Evolutionary conservation across 2,888 invertebrate species (phyloP).

Genomic region (Petrolisthes manimaculis): DNA sequence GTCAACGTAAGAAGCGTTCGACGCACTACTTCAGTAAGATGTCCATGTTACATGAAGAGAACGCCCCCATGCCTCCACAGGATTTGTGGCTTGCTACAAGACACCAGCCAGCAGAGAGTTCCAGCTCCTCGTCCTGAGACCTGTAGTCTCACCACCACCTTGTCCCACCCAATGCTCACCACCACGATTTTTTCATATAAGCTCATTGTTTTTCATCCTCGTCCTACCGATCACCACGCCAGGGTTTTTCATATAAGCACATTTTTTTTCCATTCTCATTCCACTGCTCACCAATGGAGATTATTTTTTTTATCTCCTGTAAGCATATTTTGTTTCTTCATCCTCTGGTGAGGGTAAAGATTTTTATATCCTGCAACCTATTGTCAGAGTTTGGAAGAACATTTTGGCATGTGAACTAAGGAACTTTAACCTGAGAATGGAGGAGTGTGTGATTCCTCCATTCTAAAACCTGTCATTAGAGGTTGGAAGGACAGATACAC

Average conservation of each 20-base stretch:
- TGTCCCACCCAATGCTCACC: not conserved
- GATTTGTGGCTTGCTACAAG: constrained; percentile 7
- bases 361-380: too few relatives aligned
- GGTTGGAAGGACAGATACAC: too few relatives aligned
- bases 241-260: not conserved
- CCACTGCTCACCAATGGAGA: not conserved
- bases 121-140: constrained; percentile 42
- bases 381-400: too few relatives aligned
- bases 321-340: too few relatives aligned
- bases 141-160: not conserved
- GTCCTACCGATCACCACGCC: not conserved
- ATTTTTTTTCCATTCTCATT: not conserved
- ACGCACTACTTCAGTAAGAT: constrained; percentile 74
- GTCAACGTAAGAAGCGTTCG: constrained; percentile 67
- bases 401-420: too few relatives aligned
- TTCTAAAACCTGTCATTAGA: too few relatives aligned
- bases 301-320: too few relatives aligned
- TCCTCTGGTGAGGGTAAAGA: too few relatives aligned
- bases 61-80: constrained; percentile 78
- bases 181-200: not conserved
- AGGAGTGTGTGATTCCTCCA: too few relatives aligned
- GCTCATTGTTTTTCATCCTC: not conserved
- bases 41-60: constrained; percentile 80
- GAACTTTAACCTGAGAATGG: too few relatives aligned
- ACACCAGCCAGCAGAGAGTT: constrained; percentile 24